phyloP scores from a whole-genome alignment of 2,113 vertebrate species.

The Sprattus sprattus region DNA sequence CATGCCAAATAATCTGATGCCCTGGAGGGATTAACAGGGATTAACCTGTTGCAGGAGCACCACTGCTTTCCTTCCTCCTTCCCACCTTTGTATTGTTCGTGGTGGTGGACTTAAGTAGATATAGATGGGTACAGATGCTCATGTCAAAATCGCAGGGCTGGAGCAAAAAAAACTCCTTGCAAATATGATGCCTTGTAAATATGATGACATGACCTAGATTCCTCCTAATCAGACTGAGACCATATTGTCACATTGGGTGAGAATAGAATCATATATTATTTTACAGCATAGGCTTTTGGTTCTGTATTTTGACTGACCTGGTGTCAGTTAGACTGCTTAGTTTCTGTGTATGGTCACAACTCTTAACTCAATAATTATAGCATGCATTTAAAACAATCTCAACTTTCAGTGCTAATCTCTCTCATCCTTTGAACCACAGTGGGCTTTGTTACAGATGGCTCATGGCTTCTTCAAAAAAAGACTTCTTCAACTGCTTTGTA shows the following conservation, averaged over 20 bases:
- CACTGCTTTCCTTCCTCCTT: background rate
- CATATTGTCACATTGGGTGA: background rate
- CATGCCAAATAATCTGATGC: background rate
- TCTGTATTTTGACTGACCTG: too few relatives aligned
- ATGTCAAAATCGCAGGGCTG: background rate
- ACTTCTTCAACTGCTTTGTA: background rate
- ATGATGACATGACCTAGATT: background rate
- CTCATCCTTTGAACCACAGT: background rate
- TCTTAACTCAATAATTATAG: too few relatives aligned
- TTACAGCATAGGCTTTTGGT: background rate
- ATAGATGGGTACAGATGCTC: background rate
- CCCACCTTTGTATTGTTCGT: background rate
- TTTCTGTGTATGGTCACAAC: too few relatives aligned
- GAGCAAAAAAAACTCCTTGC: background rate
- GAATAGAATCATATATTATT: background rate
- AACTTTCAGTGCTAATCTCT: background rate
- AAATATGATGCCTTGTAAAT: background rate
- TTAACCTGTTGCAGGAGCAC: slow-evolving; percentile 2
- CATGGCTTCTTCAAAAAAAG: background rate
- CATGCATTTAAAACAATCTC: background rate
- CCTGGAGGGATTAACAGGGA: slow-evolving; percentile 2
- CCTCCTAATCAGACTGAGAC: background rate
- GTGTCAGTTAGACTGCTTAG: too few relatives aligned
- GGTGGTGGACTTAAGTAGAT: background rate
- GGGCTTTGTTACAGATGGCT: background rate